Evolutionary conservation across 2,888 invertebrate species (phyloP), one percentile per base, ranked within the genome.

Genomic region (Tetragonula carbonaria): DNA sequence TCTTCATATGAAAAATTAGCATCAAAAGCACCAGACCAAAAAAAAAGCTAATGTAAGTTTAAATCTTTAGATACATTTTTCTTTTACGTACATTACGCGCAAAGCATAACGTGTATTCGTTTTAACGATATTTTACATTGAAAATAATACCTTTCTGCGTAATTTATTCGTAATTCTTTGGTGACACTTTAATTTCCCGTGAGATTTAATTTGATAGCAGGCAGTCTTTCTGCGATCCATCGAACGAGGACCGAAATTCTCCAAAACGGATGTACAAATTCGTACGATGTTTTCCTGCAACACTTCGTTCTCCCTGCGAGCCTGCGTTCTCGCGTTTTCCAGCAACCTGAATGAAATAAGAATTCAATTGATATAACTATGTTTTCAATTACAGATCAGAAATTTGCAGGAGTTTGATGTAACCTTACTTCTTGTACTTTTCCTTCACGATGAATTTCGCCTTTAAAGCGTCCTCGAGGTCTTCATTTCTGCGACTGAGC

Each of bases 271-370:
- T 8, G 90, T 86, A 50, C 88, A 91, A 16, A 91, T 91, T 14
- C 85, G 82, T 0, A 91, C 85, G 21, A 92, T 86, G 70, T 81
- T 90, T 13, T 81, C 88, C 51, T 91, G 92, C 50, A 92, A 67
- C 2, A 70, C 70, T 21, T 91, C 87, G 65, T 87, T 89, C 50
- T 91, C 87, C 8, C 73, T 82, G 0, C 77, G 84, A 2, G 90
- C 87, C 65, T 88, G 84, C 1, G 71, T 63, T 59, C 85, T 87
- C 0, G 82, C 51, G 28, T 76, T 80, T 78, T 86, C 86, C 38
- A 91, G 72, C 0, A 77, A 84, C 65, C 89, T 90, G n/a, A 21
- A 2, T 13, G 16, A 67, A 23, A 53, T 11, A 66, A 14, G 45
- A 66, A 38, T 59, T 8, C 8, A 6, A 0, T 33, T 8, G 16